These are phyloP conservation scores for Ridgeia piscesae DNA, from an alignment of 1,140 invertebrate species.

Conservation along the genomic window DNA sequence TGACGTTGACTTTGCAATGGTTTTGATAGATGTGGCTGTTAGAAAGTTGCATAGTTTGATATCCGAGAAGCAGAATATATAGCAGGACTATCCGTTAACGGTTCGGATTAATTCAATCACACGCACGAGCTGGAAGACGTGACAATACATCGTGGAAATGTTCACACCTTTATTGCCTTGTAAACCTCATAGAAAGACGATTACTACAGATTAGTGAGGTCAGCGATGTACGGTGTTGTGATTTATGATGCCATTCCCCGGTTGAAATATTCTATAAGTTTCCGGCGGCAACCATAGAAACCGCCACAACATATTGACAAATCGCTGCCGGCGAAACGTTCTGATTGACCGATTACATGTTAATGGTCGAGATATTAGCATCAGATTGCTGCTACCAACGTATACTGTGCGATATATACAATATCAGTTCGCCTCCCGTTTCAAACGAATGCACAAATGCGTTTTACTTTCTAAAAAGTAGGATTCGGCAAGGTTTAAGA, in stretches of 20 bases:
- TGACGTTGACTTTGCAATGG: no score
- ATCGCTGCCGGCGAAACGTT: neutral
- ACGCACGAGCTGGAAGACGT: no score
- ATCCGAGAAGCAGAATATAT: no score
- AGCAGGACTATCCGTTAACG: no score
- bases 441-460: neutral
- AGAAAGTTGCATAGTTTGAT: no score
- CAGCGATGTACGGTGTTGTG: neutral
- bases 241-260: neutral
- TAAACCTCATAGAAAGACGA: neutral
- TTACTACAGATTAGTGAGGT: constrained; percentile 1
- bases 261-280: neutral
- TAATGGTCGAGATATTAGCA: neutral
- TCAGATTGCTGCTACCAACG: neutral
- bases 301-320: neutral
- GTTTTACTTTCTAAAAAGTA: neutral
- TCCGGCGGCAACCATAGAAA: neutral
- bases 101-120: no score
- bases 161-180: neutral
- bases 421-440: neutral
- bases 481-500: no score
- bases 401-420: neutral
- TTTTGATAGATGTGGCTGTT: no score
- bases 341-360: neutral
- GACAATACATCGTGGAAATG: neutral